Base-by-base conservation (phyloP, 2,888 invertebrate species). In the Drosophila borealis region DNA sequence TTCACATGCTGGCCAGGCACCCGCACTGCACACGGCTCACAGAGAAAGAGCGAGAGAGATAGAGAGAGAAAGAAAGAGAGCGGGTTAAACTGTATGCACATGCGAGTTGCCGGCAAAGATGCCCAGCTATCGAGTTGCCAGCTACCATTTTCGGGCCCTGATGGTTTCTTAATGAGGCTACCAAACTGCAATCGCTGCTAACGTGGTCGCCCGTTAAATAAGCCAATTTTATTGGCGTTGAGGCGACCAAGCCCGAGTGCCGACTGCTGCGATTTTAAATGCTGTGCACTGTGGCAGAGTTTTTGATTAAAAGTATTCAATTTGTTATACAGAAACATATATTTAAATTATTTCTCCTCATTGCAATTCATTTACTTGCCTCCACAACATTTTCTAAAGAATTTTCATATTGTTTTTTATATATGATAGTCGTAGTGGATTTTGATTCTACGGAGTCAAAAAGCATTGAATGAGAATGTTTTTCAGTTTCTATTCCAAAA, bases 141-240 rank as follows among this genome's bases (percentile, higher is more conserved):
- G 59, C 64, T 64, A 61, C 11, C 63, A 54, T 53, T 68, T 72
- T 50, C 39, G 63, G 37, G 48, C 54, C 46, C 81, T 78, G 83
- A 82, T 82, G 81, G 83, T 70, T 82, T 86, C 86, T 82, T 82
- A 82, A 82, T 81, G 81, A 81, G 55, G 68, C 57, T 60, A 57
- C 65, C 64, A 61, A 75, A 78, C 68, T 73, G 76, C 70, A 79
- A 63, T 65, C 57, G 55, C 49, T 55, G 62, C 62, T 41, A 53
- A 54, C 68, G 65, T 60, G 77, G 42, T 65, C 42, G 53, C 34
- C 62, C 75, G 77, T 75, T 75, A 72, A 75, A 76, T 75, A 68
- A 75, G 72, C 63, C 56, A 68, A 63, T 55, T 59, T 39, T 57
- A 60, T 48, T 67, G 37, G 44, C 64, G 21, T 42, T 46, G 57